Percentiles rank a stretch among this genome's conserved stretches.
Evolutionary conservation across 2,797 vertebrate species (phyloP).

Genomic region (Vultur gryphus): DNA sequence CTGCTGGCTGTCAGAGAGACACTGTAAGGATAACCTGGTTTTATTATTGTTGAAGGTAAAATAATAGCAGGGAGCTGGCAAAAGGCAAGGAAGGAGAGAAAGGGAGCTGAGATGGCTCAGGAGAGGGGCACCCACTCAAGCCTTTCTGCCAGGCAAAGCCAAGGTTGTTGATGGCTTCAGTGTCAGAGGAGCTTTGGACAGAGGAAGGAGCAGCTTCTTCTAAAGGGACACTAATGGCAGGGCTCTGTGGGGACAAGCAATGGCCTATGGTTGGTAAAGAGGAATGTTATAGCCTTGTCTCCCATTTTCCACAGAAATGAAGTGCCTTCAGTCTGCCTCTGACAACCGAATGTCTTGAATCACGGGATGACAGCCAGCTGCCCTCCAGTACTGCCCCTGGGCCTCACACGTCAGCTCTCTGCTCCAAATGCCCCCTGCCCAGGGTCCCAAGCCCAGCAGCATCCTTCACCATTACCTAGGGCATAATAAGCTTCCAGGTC

Average conservation of each 20-base stretch:
- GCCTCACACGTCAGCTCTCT: background rate
- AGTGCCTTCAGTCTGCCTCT: background rate
- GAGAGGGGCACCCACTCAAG: background rate
- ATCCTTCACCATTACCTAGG: conserved; percentile 70
- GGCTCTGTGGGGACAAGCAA: background rate
- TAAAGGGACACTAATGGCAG: background rate
- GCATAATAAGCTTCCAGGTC: conserved; percentile 85
- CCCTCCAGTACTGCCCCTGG: background rate
- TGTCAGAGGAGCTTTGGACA: background rate
- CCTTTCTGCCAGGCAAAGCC: background rate
- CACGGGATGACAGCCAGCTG: background rate
- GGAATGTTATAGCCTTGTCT: background rate
- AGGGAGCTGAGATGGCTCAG: background rate
- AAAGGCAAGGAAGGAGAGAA: background rate
- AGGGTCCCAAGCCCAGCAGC: background rate
- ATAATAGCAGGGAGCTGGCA: background rate
- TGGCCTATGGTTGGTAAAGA: background rate
- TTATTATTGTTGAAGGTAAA: background rate
- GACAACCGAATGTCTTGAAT: background rate
- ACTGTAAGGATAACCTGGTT: background rate
- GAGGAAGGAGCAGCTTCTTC: background rate
- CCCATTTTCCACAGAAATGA: background rate
- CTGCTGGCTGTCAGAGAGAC: background rate
- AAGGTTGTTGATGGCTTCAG: background rate
- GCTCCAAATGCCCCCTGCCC: background rate